These are phyloP conservation scores for Pao palembangensis DNA, from an alignment of 2,113 vertebrate genomes.

Conservation along the genomic window DNA sequence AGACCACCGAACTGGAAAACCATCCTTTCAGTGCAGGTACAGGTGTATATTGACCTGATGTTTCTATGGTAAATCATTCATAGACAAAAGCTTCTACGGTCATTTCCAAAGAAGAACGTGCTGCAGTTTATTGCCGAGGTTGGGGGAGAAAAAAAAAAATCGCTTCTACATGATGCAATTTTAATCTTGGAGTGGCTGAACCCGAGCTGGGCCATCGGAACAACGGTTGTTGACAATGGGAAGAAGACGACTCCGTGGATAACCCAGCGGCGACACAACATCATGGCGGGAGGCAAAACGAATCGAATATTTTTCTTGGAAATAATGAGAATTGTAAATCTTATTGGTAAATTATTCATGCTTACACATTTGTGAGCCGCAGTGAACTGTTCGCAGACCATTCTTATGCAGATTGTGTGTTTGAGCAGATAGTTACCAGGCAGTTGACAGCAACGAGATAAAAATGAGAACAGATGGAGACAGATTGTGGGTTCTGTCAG, in stretches of 20 bases:
- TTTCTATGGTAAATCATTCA: conserved; percentile 54
- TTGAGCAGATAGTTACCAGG: conserved; percentile 27
- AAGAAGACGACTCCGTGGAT: not conserved
- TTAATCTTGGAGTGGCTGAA: conserved; percentile 26
- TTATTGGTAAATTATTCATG: conserved; percentile 32
- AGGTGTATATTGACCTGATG: conserved; percentile 37
- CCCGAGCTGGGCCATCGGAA: conserved; percentile 1
- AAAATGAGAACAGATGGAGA: conserved; percentile 13
- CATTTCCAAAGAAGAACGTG: conserved; percentile 5
- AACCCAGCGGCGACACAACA: conserved; percentile 13
- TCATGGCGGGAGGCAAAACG: conserved; percentile 16
- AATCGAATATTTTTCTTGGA: conserved; percentile 20
- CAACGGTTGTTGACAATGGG: not conserved
- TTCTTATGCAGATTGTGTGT: conserved; percentile 9
- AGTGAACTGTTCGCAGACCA: conserved; percentile 22
- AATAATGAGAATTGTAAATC: conserved; percentile 16
- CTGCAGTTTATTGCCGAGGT: conserved; percentile 11
- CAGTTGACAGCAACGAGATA: conserved; percentile 19
- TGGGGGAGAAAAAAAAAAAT: conserved; percentile 2
- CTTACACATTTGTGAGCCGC: conserved; percentile 30
- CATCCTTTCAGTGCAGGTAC: conserved; percentile 15
- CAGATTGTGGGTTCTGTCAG: conserved; percentile 26
- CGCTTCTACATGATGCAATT: conserved; percentile 25
- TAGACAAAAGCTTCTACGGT: conserved; percentile 40
- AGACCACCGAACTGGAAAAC: conserved; percentile 39